These are phyloP conservation scores for Drosophila quadrilineata DNA, from an alignment of 1,140 invertebrate genomes.

Conservation along the genomic window DNA sequence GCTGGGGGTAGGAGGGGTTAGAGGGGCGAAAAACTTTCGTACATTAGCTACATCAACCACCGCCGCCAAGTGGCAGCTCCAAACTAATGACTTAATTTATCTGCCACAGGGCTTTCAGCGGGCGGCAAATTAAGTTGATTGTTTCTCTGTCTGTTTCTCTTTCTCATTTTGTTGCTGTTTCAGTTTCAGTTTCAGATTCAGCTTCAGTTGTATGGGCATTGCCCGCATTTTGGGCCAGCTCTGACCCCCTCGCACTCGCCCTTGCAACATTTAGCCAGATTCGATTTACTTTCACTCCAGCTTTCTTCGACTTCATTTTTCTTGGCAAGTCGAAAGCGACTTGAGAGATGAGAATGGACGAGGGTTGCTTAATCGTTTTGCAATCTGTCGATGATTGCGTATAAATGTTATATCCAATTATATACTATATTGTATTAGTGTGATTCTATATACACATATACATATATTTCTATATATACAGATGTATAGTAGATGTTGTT, in stretches of 20 bases:
- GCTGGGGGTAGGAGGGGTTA: no score
- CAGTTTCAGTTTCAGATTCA: conserved; percentile 32
- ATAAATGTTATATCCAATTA: conserved; percentile 80
- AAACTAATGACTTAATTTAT: conserved; percentile 82
- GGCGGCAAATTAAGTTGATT: conserved; percentile 80
- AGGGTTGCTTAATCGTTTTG: conserved; percentile 80
- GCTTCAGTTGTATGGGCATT: conserved; percentile 3
- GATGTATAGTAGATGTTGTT: no score
- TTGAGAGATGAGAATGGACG: no score
- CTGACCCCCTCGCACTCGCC: not conserved
- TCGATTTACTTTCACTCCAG: conserved; percentile 41
- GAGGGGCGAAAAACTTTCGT: conserved; percentile 50
- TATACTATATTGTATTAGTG: conserved; percentile 42
- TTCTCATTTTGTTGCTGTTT: not conserved
- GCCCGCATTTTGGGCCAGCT: conserved; percentile 26
- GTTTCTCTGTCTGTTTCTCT: conserved; percentile 42
- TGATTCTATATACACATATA: no score
- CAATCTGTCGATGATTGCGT: conserved; percentile 80
- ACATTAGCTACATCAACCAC: conserved; percentile 2
- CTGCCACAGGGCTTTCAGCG: conserved; percentile 80
- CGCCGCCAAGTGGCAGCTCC: conserved; percentile 47
- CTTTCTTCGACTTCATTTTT: conserved; percentile 39
- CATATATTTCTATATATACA: no score
- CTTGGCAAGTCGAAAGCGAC: not conserved
- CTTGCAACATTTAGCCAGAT: conserved; percentile 28